Evolutionary conservation across 2,113 vertebrate species (phyloP), one percentile per base, ranked within the genome.

Genomic region (Camelus bactrianus): DNA sequence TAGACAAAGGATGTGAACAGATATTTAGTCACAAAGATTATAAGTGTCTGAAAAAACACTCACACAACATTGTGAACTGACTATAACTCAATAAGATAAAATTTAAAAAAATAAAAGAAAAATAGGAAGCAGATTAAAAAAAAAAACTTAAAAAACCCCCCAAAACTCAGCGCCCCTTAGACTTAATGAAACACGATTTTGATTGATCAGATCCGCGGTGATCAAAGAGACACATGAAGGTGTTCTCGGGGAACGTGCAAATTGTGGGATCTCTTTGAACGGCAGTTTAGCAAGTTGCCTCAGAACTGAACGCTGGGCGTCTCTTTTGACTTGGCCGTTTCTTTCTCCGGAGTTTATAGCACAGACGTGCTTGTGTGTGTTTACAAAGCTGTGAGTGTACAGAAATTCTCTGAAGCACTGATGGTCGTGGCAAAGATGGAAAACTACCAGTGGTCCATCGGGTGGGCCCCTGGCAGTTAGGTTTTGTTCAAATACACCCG

Each of bases 181-280:
- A 19, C 16, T 20, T 58, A 13, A 15, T 7, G 38, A 79, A 32
- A 35, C 12, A 6, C 16, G 22, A 2, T 22, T 20, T 30, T 22
- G 32, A 58, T 38, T 26, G 3, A 19, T 22, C n/a, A 52, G 52
- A 30, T 2, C 1, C 3, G 0, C 2, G 1, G 2, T 28, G 60
- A 42, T 19, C 15, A 11, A 3, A 26, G 22, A 22, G 69, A 6
- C 5, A 72, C 38, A 6, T 1, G 15, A 6, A 24, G 15, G 60
- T 11, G 6, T 52, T 3, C 20, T 62, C 15, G 3, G 7, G 20
- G 52, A 32, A 26, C 0, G 13, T 32, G 50, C 32, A 26, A 13
- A 8, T 38, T 14, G 38, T 15, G 13, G 26, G 11, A 0, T 69
- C 42, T 52, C 52, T 62, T 1, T 16, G 26, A 48, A 17, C 1